Conservation (phyloP, 2,113 vertebrate genomes). For the Sceloporus undulatus region DNA sequence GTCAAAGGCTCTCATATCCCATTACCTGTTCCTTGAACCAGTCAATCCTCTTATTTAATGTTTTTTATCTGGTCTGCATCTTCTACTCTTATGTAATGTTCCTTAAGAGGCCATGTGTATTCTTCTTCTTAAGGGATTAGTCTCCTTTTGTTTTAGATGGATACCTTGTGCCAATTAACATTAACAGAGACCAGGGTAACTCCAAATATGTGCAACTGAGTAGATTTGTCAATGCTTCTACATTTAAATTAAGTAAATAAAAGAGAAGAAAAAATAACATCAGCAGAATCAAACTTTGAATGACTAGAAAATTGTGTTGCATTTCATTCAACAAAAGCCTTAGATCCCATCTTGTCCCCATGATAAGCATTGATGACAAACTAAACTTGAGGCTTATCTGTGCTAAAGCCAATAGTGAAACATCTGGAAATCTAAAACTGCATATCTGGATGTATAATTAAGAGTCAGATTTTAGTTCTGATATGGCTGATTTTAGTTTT, state of each 20-base stretch:
- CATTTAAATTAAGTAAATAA: too few relatives aligned
- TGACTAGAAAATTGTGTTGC: not conserved
- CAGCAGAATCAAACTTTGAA: not conserved
- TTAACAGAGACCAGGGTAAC: not conserved
- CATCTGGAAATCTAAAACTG: not conserved
- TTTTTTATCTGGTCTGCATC: not conserved
- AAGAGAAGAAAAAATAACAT: too few relatives aligned
- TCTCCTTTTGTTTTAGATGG: not conserved
- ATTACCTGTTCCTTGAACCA: conserved; percentile 24
- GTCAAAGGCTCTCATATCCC: conserved; percentile 12
- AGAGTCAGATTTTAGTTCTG: not conserved
- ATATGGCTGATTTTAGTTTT: not conserved
- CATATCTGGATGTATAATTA: not conserved
- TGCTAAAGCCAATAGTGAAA: not conserved
- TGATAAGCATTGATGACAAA: not conserved
- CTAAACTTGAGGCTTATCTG: not conserved
- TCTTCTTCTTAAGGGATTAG: not conserved
- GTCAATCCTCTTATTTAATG: conserved; percentile 21
- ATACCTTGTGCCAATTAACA: not conserved
- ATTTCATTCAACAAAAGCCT: not conserved
- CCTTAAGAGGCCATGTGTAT: not conserved
- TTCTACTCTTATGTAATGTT: not conserved
- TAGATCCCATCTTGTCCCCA: not conserved
- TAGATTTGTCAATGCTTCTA: too few relatives aligned
- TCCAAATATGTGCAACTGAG: too few relatives aligned